Evolutionary conservation across 2,888 invertebrate genomes (phyloP).

Genomic region (Apamea epomidion): DNA sequence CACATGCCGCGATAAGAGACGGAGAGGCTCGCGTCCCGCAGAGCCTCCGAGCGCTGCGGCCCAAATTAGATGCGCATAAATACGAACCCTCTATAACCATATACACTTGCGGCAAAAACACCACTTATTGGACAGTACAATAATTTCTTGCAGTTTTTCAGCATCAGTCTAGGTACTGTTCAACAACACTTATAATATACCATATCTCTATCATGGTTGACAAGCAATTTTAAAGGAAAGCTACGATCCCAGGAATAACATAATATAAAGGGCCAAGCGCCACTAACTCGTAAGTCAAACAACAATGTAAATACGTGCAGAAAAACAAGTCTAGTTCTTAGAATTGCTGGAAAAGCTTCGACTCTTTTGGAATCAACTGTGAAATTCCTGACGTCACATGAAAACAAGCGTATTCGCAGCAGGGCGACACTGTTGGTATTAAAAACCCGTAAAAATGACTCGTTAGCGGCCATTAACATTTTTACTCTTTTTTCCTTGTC

Average conservation of each 20-base stretch:
- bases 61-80: constrained; percentile 90
- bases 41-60: constrained; percentile 74
- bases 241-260: background rate
- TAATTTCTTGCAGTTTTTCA: constrained; percentile 36
- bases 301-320: constrained; percentile 6
- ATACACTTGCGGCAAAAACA: constrained; percentile 56
- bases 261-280: background rate
- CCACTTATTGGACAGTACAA: constrained; percentile 50
- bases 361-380: constrained; percentile 20
- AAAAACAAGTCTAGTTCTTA: constrained; percentile 21
- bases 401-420: constrained; percentile 33
- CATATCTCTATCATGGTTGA: constrained; percentile 2
- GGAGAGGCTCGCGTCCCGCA: constrained; percentile 75
- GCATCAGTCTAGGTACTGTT: constrained; percentile 5
- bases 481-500: constrained; percentile 39
- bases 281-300: constrained; percentile 8
- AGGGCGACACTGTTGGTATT: constrained; percentile 28
- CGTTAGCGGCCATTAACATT: constrained; percentile 35
- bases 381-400: constrained; percentile 21
- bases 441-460: constrained; percentile 46
- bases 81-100: constrained; percentile 69
- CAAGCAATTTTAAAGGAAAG: constrained; percentile 1
- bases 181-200: background rate
- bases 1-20: constrained; percentile 81
- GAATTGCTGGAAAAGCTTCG: constrained; percentile 23